Evolutionary conservation across 2,888 invertebrate genomes (phyloP).

Genomic region (Matsumyia berberina): DNA sequence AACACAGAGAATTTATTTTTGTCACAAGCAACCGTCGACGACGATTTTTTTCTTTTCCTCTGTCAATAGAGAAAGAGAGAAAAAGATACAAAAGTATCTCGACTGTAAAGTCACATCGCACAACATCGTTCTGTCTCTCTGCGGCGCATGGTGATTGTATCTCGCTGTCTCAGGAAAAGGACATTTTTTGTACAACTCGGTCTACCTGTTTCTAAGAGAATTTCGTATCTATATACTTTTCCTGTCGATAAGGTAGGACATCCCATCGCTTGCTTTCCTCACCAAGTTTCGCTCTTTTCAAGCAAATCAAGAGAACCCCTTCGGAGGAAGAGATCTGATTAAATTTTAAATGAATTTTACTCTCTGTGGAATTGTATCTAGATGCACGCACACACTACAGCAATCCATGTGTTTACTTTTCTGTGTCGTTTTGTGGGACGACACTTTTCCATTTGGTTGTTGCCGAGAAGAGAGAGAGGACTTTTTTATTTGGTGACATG

Average conservation of each 20-base stretch:
- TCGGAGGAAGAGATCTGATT: too few relatives aligned
- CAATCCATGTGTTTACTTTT: constrained; percentile 41
- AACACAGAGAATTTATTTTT: constrained; percentile 63
- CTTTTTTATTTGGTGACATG: constrained; percentile 78
- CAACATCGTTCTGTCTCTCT: background rate
- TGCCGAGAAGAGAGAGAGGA: constrained; percentile 71
- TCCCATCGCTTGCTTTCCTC: background rate
- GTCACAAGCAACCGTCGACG: constrained; percentile 56
- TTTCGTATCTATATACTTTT: constrained; percentile 21
- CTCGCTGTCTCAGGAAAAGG: constrained; percentile 40
- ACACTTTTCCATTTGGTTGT: constrained; percentile 72
- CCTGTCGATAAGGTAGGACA: constrained; percentile 46
- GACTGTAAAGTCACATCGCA: constrained; percentile 13
- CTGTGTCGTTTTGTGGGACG: constrained; percentile 72
- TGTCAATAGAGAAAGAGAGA: constrained; percentile 37
- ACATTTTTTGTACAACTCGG: constrained; percentile 50
- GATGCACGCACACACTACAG: background rate
- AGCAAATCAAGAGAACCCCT: background rate
- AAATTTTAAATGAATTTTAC: background rate
- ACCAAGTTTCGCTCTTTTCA: constrained; percentile 64
- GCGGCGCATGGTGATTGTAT: background rate
- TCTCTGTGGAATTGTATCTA: background rate
- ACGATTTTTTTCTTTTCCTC: constrained; percentile 17
- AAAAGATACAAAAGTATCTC: constrained; percentile 73
- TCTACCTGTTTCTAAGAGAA: constrained; percentile 54